These are phyloP conservation scores for Paragorgia papillata DNA, from an alignment of 92 coral and sea anemone genomes.

Conservation along the genomic window DNA sequence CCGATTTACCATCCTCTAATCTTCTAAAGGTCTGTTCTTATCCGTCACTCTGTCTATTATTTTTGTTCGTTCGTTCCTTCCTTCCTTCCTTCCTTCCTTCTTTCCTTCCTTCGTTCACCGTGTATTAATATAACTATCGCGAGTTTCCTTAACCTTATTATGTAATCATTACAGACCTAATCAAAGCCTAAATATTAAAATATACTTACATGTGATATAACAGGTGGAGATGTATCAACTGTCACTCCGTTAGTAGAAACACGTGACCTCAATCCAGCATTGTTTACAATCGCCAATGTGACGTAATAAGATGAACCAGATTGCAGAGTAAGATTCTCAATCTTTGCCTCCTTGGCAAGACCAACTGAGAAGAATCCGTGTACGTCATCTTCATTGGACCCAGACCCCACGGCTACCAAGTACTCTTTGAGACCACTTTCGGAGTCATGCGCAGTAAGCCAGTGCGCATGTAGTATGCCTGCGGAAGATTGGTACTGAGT, in stretches of 20 bases:
- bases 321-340: constrained; percentile 65
- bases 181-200: too few relatives aligned
- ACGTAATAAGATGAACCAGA: constrained; percentile 63
- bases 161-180: too few relatives aligned
- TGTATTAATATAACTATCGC: too few relatives aligned
- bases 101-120: too few relatives aligned
- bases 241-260: constrained; percentile 23
- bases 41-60: too few relatives aligned
- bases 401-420: constrained; percentile 83
- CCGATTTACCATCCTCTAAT: too few relatives aligned
- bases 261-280: constrained; percentile 36
- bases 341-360: constrained; percentile 52
- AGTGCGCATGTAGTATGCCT: constrained; percentile 52
- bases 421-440: constrained; percentile 88
- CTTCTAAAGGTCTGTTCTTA: too few relatives aligned
- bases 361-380: constrained; percentile 65
- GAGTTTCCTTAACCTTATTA: neutral
- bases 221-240: constrained; percentile 22
- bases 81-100: too few relatives aligned
- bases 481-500: constrained; percentile 64
- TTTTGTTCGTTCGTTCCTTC: too few relatives aligned
- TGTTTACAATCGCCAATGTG: constrained; percentile 28
- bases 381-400: constrained; percentile 78
- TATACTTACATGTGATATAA: constrained; percentile 21
- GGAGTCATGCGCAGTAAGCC: constrained; percentile 73